Evolutionary conservation across 2,888 invertebrate genomes (phyloP).

Genomic region (Germaria angustata): DNA sequence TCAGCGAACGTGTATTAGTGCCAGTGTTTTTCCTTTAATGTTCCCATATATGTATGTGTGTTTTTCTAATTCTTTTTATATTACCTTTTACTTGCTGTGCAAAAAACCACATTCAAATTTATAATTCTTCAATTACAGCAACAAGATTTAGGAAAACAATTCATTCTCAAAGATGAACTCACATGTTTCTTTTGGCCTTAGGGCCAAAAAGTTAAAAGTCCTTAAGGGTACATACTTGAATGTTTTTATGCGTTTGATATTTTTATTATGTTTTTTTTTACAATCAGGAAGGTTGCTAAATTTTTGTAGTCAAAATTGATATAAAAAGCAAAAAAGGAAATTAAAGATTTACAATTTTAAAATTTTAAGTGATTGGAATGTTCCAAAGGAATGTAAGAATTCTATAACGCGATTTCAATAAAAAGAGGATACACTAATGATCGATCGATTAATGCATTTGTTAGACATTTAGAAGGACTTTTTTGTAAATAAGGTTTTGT

Average conservation of each 20-base stretch:
- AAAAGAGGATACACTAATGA: too few relatives aligned
- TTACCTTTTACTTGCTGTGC: not conserved
- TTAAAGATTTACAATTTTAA: too few relatives aligned
- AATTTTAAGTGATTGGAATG: too few relatives aligned
- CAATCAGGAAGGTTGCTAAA: too few relatives aligned
- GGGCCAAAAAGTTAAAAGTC: not conserved
- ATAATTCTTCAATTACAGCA: constrained; percentile 68
- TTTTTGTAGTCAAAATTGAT: too few relatives aligned
- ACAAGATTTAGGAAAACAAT: constrained; percentile 45
- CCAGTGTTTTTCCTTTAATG: constrained; percentile 28
- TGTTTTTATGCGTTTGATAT: not conserved
- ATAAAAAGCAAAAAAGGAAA: too few relatives aligned
- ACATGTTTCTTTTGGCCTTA: not conserved
- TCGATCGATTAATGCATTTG: too few relatives aligned
- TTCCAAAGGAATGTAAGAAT: too few relatives aligned
- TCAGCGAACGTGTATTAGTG: not conserved
- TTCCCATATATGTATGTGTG: not conserved
- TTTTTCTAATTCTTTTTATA: not conserved
- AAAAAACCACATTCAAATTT: constrained; percentile 57
- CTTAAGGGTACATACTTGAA: not conserved
- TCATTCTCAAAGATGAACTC: not conserved
- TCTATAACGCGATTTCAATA: too few relatives aligned
- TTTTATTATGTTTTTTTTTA: too few relatives aligned
- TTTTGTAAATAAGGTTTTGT: too few relatives aligned
- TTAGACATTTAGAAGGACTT: too few relatives aligned